Base-by-base conservation (phyloP, 2,797 vertebrate species). In the Euphonia xanthogaster region DNA sequence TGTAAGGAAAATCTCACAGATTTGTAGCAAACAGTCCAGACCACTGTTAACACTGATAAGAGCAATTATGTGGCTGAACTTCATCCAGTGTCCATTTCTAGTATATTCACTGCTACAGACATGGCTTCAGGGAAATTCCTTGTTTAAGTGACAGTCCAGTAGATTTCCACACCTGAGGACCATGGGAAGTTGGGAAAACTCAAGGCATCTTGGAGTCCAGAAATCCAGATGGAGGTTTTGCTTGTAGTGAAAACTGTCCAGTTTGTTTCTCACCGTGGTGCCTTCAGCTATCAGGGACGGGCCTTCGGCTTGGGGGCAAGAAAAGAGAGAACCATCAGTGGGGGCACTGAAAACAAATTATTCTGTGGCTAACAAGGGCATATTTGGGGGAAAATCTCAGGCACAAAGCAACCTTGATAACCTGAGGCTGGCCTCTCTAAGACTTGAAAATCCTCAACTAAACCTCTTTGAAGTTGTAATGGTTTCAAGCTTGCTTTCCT, bases 131-230 rank as follows among this genome's bases (percentile, higher is more conserved):
- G 98, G 98, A 98, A 97, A 98, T 96, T 97, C 98, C 98, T 98
- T 96, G 97, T 98, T 97, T 98, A 98, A 98, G 97, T 98, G 98
- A 98, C 98, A 98, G 98, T 98, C 99, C 98, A 98, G 98, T 97
- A 98, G 98, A 98, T 97, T 98, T 99, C 98, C 98, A 99, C 98
- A 99, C 98, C 99, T 99, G 99, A 99, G 99, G 98, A 99, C 99
- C 98, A 98, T 98, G 98, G 98, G 98, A 99, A 99, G 98, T 97
- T 98, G 98, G 98, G 98, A 98, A 98, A 99, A 98, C 97, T 98
- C 98, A 98, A 99, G 99, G 99, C 99, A 99, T 99, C 98, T 96
- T 98, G 98, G 98, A 98, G 98, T 98, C 98, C 98, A 98, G 98
- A 98, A 98, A 98, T 98, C 98, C 95, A 96, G 97, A 97, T 95